Base-by-base conservation (phyloP, 2,888 invertebrate genomes). In the Anaspis maculata region DNA sequence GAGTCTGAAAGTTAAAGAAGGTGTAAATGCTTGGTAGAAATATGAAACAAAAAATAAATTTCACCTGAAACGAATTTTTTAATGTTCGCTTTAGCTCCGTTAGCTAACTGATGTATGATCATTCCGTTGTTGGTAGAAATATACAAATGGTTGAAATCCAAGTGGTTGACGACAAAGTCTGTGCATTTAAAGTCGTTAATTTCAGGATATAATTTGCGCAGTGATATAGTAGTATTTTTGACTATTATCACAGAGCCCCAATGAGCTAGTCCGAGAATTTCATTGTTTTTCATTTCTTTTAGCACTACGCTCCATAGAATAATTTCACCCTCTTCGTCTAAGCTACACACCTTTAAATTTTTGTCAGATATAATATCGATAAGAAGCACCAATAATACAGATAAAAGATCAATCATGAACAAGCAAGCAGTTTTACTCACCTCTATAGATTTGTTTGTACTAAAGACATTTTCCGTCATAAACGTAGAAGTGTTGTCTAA, bases 221-320 rank as follows among this genome's bases (percentile, higher is more conserved):
- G 51, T 25, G 52, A 49, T 23, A 69, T 53, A 38, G 57, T 59
- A 32, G 61, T 58, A 44, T 66, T 71, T 48, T 65, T 66, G 4
- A 67, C 56, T 6, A 73, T 49, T 27, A 62, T 57, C 9, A 71
- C 49, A 36, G 62, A 54, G 6, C 66, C 62, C 65, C 67, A 67
- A 38, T 60, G 56, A 3, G 65, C 59, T 25, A 64, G 51, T 22
- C 62, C 64, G 16, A 61, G 49, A 19, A 22, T 24, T 34, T 34
- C 26, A 11, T 26, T 22, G 10, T 16, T 34, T 37, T 22, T 47
- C 38, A 23, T 25, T 11, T 19, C 21, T 60, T 43, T 56, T 43
- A 22, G 29, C n/a, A 72, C 57, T 15, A 70, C 59, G 39, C 66
- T 68, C 73, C 73, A 74, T 33, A 71, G 52, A 15, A 69, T 62